Evolutionary conservation across 2,888 invertebrate species (phyloP).

Genomic region (Mesochorus sp.): DNA sequence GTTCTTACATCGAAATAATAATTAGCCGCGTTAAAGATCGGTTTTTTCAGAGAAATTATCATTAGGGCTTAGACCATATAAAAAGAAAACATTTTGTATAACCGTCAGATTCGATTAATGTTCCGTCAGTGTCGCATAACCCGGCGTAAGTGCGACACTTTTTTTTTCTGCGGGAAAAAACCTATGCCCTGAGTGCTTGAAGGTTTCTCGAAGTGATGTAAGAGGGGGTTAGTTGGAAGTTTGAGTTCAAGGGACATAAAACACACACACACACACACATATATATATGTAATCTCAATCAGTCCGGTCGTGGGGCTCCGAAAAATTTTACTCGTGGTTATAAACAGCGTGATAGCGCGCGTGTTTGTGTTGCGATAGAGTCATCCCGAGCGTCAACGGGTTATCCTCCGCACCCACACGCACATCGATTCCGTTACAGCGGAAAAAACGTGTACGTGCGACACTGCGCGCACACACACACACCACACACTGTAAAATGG

Average conservation of each 20-base stretch:
- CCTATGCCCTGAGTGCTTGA: background rate
- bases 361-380: background rate
- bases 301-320: slow-evolving; percentile 1
- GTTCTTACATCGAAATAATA: too few relatives aligned
- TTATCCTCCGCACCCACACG: background rate
- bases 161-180: slow-evolving; percentile 2
- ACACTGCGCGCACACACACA: slow-evolving; percentile 20
- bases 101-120: too few relatives aligned
- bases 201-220: background rate
- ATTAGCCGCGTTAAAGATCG: too few relatives aligned
- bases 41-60: background rate
- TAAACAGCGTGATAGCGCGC: background rate
- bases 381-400: background rate
- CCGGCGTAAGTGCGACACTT: background rate
- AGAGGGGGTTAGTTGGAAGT: slow-evolving; percentile 8
- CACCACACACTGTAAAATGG: slow-evolving; percentile 70
- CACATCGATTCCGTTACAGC: background rate
- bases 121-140: too few relatives aligned
- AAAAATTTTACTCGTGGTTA: slow-evolving; percentile 13
- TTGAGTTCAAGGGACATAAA: too few relatives aligned
- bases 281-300: background rate
- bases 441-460: slow-evolving; percentile 8
- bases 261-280: too few relatives aligned
- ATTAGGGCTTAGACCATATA: too few relatives aligned
- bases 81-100: too few relatives aligned